Base-by-base conservation (phyloP, 2,888 invertebrate species). In the Tiliacea citrago region DNA sequence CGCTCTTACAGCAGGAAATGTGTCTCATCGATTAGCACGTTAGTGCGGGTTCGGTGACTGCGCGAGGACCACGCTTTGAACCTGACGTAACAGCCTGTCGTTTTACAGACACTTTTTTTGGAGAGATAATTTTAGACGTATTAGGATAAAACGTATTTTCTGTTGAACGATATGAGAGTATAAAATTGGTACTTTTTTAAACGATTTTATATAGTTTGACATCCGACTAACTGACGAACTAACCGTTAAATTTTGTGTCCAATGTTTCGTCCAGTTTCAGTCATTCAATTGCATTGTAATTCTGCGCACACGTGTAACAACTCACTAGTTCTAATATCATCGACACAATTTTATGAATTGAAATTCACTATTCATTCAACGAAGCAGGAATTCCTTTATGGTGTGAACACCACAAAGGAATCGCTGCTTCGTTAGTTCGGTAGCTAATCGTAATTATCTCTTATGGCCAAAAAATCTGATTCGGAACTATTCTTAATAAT, bases 1-100 rank as follows among this genome's bases (percentile, higher is more conserved):
- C 85, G 89, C 90, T 91, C 91, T 91, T 88, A 89, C 91, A 90
- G 91, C 87, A 90, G 92, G 93, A 92, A 92, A 91, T 92, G 93
- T 93, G 91, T 89, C 90, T 85, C 92, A 92, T 93, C 92, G 93
- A 93, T 94, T 92, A 94, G 84, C 92, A 89, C 88, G 90, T 94
- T 94, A 94, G 92, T 93, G 90, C 90, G 83, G 91, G 93, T 92
- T 93, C 93, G 89, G 81, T 92, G 92, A 91, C 62, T 81, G 83
- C 87, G 85, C 86, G 77, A 87, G 86, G 81, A 82, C 76, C 81
- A 83, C 79, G 86, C 89, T 90, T 91, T 90, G 89, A 90, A 86
- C 90, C 77, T 81, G 82, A 75, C 71, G 81, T 82, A 83, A 88
- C 85, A 78, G 78, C 42, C 80, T 71, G 79, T 62, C 68, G 77